Evolutionary conservation across 2,113 vertebrate species (phyloP), one percentile per base, ranked within the genome.

Genomic region (Eira barbara): DNA sequence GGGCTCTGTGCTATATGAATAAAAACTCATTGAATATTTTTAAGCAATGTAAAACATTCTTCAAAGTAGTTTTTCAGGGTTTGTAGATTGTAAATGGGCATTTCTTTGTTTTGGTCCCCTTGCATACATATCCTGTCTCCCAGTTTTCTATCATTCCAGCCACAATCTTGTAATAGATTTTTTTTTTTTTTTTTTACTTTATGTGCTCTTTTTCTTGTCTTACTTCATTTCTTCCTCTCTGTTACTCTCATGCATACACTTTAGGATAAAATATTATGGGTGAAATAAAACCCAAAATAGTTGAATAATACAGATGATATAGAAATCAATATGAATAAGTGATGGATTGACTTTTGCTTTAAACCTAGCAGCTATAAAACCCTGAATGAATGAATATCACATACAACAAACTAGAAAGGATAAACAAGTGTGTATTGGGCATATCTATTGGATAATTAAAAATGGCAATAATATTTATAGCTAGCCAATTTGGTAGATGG

Each of bases 261-360:
- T 84, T 45, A 90, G 42, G 15, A 45, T 95, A 90, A 91, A 91
- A 91, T 76, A 63, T 31, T 81, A 36, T 31, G 69, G 7, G 4
- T 95, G n/a, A 89, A 47, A 52, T 67, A 89, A 93, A 95, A 65
- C 29, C 94, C 87, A 79, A 39, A 79, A 65, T 39, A 74, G 21
- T 39, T 92, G 18, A 96, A 84, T 93, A 96, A 97, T 94, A 57
- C 6, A 96, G 34, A 45, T 84, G 27, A 92, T 94, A 89, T 36
- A 94, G 84, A 97, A 95, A 96, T 97, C 84, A 95, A 90, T 80
- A 81, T 80, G 36, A 85, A 31, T 92, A 97, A 95, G 85, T 96
- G 84, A 92, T 97, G 23, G 20, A 85, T 73, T 96, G 34, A 93
- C 34, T 94, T 97, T 88, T 95, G 76, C 52, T 74, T 94, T 91